These are phyloP conservation scores for Cheilosia vulpina DNA, from an alignment of 2,888 invertebrate species.

Conservation along the genomic window DNA sequence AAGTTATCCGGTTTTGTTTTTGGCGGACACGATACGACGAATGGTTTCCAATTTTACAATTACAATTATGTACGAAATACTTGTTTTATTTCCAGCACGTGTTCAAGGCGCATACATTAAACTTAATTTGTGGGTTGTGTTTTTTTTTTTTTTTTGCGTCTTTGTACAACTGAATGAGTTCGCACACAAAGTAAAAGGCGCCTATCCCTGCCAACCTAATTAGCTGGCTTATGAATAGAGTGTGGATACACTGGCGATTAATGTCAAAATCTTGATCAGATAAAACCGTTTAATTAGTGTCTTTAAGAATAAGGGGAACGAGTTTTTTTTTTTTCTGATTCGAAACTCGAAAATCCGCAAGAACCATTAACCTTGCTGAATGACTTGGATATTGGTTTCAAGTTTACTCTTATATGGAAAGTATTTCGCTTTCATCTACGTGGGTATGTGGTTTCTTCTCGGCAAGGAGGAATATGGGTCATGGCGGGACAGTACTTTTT, in stretches of 20 bases:
- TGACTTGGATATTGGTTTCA: not conserved
- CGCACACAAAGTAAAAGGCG: constrained; percentile 30
- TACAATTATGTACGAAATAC: constrained; percentile 16
- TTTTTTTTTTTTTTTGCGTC: constrained; percentile 25
- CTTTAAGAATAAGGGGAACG: not conserved
- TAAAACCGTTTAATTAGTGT: constrained; percentile 54
- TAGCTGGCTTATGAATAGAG: constrained; percentile 1
- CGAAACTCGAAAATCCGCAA: constrained; percentile 14
- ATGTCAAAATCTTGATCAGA: constrained; percentile 65
- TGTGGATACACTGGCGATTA: constrained; percentile 45
- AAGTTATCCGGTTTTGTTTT: not conserved
- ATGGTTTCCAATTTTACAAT: not conserved
- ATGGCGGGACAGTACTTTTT: not conserved
- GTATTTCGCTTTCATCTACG: not conserved
- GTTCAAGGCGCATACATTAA: constrained; percentile 63
- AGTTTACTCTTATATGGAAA: constrained; percentile 7
- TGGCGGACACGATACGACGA: constrained; percentile 3
- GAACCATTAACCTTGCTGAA: constrained; percentile 25
- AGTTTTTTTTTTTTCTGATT: not conserved
- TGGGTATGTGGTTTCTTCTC: not conserved
- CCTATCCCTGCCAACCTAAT: constrained; percentile 36
- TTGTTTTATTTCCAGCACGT: constrained; percentile 61
- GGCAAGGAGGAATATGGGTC: not conserved
- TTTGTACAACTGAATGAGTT: constrained; percentile 17
- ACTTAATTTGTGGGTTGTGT: constrained; percentile 54